Base-by-base conservation (phyloP, 2,888 invertebrate species). In the Diaprepes abbreviatus region DNA sequence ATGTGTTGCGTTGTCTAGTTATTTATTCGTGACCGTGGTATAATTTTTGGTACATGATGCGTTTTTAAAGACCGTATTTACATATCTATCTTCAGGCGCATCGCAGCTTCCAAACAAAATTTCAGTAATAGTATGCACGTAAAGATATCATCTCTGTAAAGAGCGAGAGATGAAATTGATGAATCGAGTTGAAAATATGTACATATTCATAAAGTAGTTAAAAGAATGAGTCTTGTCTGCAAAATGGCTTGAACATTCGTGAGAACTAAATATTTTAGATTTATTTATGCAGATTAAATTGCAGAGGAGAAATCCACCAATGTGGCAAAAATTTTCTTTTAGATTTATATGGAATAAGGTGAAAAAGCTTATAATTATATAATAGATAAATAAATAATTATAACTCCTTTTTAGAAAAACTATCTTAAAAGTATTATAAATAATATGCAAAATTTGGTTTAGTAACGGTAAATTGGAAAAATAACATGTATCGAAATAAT, bases 21-120 rank as follows among this genome's bases (percentile, higher is more conserved):
- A 62, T 70, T 54, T 66, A 55, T 66, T 73, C 70, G 66, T 69
- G 73, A 71, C 66, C 57, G 52, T 66, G 52, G 63, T 54, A 68
- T 70, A 71, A 71, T 71, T 69, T 69, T 65, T 59, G 66, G 68
- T 68, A 50, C 73, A 69, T 71, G 69, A 73, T 71, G 71, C 66
- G 60, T 73, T 69, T 73, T 73, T 71, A 73, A 73, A 64, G 66
- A 65, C 60, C 59, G 21, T 66, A 73, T 73, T 73, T 71, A 66
- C 71, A 71, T 71, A 71, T 50, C 62, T 73, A 67, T 71, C 71
- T 71, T 38, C 62, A 43, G 68, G 68, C 71, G 55, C 60, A 73
- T 73, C 73, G 65, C 66, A 43, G 55, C 57, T 33, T 55, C 65
- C 45, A 54, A 55, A 65, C 48, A 45, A 57, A 65, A 54, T 57